Base-by-base conservation (phyloP, 2,113 vertebrate genomes). In the Reinhardtius hippoglossoides region DNA sequence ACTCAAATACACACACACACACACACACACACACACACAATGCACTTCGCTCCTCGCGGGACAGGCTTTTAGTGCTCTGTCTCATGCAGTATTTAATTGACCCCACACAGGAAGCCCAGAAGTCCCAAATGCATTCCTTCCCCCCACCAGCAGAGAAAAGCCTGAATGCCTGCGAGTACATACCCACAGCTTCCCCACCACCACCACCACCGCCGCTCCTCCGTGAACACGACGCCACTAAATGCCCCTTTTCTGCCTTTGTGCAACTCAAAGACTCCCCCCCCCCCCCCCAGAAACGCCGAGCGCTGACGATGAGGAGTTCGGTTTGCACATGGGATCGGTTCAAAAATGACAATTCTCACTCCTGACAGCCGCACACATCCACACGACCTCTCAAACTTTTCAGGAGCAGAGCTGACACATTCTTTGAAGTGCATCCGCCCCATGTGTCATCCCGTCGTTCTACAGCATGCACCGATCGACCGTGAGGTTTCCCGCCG, bases 21-120 rank as follows among this genome's bases (percentile, higher is more conserved):
- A 84, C 81, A 87, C 58, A 76, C 42, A 21, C 23, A 20, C 24
- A 18, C 75, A 72, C 76, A 64, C 72, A 93, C 89, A 92, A 83
- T 92, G 91, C 93, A 93, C 93, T 94, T 85, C 31, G 44, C 89
- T 92, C 87, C 93, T 93, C 90, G 73, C 71, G 85, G 93, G 93
- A 93, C 89, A 90, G 91, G 94, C 94, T 94, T 94, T 95, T 94
- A 95, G 94, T 94, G 94, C 93, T 93, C 92, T 92, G 91, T 92
- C 94, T 95, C 94, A 95, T 94, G 93, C 94, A 95, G 94, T 95
- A 95, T 95, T 95, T 94, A 94, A 94, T 94, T 94, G 92, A 94
- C 92, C 93, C 91, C 89, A 89, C 91, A 93, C 93, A 94, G 94
- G 93, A 95, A 94, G 93, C 92, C 88, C 90, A 80, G 87, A 80